These are phyloP conservation scores for Microcebus jonahi DNA, from an alignment of 2,113 vertebrate species.

Conservation along the genomic window DNA sequence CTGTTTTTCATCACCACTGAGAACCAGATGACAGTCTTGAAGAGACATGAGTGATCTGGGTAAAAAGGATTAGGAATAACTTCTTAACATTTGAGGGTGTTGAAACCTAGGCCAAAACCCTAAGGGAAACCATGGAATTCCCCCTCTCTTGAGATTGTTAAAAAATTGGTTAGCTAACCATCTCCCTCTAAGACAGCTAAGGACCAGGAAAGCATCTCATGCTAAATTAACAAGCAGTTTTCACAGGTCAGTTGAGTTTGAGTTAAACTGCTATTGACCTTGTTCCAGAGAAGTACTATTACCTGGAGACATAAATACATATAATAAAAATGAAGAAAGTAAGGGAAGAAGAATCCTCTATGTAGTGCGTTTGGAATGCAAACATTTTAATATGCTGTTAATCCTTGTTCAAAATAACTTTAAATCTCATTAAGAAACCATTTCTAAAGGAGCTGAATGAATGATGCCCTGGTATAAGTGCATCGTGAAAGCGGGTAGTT, in stretches of 20 bases:
- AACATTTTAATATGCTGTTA: conserved; percentile 40
- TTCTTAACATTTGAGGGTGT: background rate
- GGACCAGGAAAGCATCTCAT: background rate
- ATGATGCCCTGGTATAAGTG: background rate
- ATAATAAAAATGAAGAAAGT: background rate
- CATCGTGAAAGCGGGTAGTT: background rate
- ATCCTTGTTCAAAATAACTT: conserved; percentile 12
- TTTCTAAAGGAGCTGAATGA: conserved; percentile 2
- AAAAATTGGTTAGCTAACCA: background rate
- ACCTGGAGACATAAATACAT: background rate
- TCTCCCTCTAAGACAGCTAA: background rate
- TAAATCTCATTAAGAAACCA: conserved; percentile 46
- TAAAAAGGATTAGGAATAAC: background rate
- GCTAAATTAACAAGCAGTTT: background rate
- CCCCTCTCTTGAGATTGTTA: background rate
- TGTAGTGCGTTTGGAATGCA: background rate
- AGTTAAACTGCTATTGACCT: background rate
- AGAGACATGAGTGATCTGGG: background rate
- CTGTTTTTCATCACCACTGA: background rate
- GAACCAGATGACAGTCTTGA: background rate
- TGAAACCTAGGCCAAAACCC: background rate
- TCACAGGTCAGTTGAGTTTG: background rate
- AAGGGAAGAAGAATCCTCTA: background rate
- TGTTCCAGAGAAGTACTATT: background rate
- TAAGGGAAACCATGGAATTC: background rate